phyloP scores from a whole-genome alignment of 2,888 invertebrate genomes.

The Craniophora ligustri region DNA sequence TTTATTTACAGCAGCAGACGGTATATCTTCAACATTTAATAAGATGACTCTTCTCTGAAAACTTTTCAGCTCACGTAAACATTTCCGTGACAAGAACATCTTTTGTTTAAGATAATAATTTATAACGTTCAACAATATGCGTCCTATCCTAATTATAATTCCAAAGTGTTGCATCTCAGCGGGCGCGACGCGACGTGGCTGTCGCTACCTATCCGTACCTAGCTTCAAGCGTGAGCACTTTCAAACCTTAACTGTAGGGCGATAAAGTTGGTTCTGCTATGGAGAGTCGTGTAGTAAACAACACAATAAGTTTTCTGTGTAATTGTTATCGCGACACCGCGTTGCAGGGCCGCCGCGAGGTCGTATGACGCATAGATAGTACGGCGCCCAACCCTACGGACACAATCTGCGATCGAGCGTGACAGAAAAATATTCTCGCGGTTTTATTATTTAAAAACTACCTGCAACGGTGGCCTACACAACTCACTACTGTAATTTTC shows the following conservation, averaged over 20 bases:
- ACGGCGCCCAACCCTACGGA: slow-evolving; percentile 70
- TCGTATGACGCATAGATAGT: slow-evolving; percentile 74
- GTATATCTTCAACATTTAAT: too few relatives aligned
- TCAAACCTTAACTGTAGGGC: not conserved
- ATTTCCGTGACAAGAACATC: slow-evolving; percentile 1
- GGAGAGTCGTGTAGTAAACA: slow-evolving; percentile 50
- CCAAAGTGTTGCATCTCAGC: slow-evolving; percentile 51
- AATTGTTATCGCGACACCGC: slow-evolving; percentile 81
- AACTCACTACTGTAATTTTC: too few relatives aligned
- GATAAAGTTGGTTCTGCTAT: slow-evolving; percentile 43
- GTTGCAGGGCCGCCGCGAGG: slow-evolving; percentile 65
- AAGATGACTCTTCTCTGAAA: too few relatives aligned
- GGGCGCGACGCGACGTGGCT: slow-evolving; percentile 41
- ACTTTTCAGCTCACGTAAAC: not conserved
- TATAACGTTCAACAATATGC: slow-evolving; percentile 33
- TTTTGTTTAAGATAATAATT: slow-evolving; percentile 15
- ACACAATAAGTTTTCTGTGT: slow-evolving; percentile 75
- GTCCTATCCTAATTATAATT: slow-evolving; percentile 57
- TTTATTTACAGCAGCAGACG: too few relatives aligned
- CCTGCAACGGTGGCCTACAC: too few relatives aligned
- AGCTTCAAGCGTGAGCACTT: not conserved
- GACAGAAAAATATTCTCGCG: slow-evolving; percentile 27
- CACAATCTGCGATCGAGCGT: slow-evolving; percentile 57
- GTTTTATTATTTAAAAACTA: slow-evolving; percentile 18
- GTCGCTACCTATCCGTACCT: slow-evolving; percentile 46